These are phyloP conservation scores for Micromys minutus DNA, from an alignment of 2,113 vertebrate species.

Conservation along the genomic window DNA sequence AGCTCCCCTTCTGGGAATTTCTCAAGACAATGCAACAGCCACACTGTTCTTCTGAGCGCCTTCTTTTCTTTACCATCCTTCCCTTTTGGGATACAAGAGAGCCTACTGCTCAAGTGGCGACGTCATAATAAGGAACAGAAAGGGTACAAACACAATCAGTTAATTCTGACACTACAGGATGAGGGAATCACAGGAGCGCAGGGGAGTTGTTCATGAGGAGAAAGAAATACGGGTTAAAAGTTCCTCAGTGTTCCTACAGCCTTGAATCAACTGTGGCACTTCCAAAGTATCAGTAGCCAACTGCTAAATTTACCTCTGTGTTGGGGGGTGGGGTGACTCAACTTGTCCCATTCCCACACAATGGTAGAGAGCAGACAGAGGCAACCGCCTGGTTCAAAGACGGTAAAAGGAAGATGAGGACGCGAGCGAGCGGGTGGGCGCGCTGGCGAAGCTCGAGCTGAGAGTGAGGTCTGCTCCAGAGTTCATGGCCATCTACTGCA, in stretches of 20 bases:
- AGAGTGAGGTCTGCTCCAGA: background rate
- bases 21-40: too few species aligned
- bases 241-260: background rate
- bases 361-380: background rate
- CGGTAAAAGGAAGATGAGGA: background rate
- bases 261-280: background rate
- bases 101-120: background rate
- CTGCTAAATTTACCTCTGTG: background rate
- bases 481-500: background rate
- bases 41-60: background rate
- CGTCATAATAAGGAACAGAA: background rate
- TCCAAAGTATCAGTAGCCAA: background rate
- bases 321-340: background rate
- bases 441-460: background rate
- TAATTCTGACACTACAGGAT: background rate
- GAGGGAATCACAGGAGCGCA: background rate
- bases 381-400: background rate
- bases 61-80: background rate
- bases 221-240: background rate
- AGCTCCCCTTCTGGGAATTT: background rate
- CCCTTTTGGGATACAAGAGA: background rate
- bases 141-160: background rate
- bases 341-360: background rate
- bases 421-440: fast-evolving
- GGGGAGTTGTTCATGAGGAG: background rate